Evolutionary conservation across 2,113 vertebrate genomes (phyloP).

Genomic region (Sula dactylatra): DNA sequence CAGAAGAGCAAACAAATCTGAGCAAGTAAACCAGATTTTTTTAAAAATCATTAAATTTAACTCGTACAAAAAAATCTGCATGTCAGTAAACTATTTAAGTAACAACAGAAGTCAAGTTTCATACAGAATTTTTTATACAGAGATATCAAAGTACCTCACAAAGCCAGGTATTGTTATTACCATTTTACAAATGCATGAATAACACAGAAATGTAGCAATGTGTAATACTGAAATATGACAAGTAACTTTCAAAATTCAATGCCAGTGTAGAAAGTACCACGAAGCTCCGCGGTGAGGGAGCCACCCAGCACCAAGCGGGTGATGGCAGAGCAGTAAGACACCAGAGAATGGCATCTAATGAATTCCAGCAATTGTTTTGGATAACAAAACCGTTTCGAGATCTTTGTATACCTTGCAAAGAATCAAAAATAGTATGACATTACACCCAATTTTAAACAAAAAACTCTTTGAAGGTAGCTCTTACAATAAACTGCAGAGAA

Average conservation of each 20-base stretch:
- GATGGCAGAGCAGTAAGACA: background rate
- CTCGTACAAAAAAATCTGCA: background rate
- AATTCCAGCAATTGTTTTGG: background rate
- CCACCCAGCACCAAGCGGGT: background rate
- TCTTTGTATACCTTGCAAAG: background rate
- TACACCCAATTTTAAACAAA: background rate
- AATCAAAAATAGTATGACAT: background rate
- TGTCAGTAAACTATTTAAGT: background rate
- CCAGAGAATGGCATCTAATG: background rate
- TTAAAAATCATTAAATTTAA: background rate
- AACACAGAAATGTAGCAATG: background rate
- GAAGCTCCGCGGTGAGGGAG: background rate
- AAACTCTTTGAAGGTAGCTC: background rate
- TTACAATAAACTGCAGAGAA: background rate
- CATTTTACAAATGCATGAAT: background rate
- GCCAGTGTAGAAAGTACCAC: background rate
- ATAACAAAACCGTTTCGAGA: background rate
- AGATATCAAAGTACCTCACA: background rate
- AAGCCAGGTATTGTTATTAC: background rate
- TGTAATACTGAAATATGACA: background rate
- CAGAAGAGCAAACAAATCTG: background rate
- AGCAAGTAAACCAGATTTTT: background rate
- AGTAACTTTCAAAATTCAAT: background rate
- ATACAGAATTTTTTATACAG: background rate
- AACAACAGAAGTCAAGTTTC: background rate